Conservation (phyloP, 2,113 vertebrate species). For the Datnioides undecimradiatus region DNA sequence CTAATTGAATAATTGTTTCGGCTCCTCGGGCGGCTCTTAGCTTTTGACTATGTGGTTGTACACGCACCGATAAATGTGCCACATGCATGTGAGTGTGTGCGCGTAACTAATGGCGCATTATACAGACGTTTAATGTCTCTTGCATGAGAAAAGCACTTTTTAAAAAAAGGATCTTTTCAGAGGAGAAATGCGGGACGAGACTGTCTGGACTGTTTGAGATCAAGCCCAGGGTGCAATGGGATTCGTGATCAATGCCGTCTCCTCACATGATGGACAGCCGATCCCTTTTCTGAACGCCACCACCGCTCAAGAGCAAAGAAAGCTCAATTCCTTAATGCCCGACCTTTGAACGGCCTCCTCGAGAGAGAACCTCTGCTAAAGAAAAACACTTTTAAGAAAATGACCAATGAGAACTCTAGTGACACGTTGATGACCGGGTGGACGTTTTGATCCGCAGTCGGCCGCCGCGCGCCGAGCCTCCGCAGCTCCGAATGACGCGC, state of each 20-base stretch:
- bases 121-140: background rate
- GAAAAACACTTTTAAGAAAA: constrained; percentile 8
- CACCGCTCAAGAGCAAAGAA: constrained; percentile 24
- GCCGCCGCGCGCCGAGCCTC: background rate
- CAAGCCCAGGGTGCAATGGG: constrained; percentile 27
- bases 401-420: background rate
- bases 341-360: constrained; percentile 25
- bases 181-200: constrained; percentile 10
- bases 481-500: background rate
- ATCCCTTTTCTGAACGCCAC: constrained; percentile 32
- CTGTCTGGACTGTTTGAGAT: constrained; percentile 43
- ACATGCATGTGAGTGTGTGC: background rate
- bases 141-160: background rate
- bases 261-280: constrained; percentile 47
- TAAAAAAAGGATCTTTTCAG: constrained; percentile 20
- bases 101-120: constrained; percentile 37
- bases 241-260: constrained; percentile 59
- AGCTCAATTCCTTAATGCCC: constrained; percentile 5
- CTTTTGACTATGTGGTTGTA: background rate
- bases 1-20: background rate
- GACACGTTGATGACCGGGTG: background rate
- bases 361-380: background rate
- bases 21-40: background rate
- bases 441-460: constrained; percentile 6
- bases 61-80: background rate